Evolutionary conservation across 2,888 invertebrate species (phyloP).

Genomic region (Dioctria rufipes): DNA sequence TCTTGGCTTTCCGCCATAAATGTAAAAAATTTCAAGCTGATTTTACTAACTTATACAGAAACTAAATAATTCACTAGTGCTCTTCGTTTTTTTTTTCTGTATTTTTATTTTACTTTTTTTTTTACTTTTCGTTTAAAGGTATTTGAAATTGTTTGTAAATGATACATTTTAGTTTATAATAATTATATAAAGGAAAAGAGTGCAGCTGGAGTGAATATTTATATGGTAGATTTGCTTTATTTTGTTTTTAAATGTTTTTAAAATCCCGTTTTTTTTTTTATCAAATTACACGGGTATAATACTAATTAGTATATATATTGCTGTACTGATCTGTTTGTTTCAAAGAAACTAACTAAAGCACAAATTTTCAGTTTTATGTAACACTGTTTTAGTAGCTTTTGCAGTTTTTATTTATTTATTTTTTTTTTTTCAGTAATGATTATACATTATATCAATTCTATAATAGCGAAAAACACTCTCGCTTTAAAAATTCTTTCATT

Average conservation of each 20-base stretch:
- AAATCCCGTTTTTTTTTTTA: not conserved
- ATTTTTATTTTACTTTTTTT: conserved; percentile 24
- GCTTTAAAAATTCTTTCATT: conserved; percentile 13
- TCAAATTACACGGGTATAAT: not conserved
- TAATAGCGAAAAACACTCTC: not conserved
- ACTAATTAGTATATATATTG: no score
- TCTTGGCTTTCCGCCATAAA: conserved; percentile 26
- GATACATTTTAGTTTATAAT: conserved; percentile 14
- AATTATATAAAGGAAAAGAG: conserved; percentile 5
- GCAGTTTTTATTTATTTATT: not conserved
- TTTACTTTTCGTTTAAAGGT: conserved; percentile 6
- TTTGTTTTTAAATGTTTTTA: not conserved
- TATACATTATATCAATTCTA: not conserved
- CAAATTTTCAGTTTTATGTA: not conserved
- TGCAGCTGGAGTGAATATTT: conserved; percentile 36
- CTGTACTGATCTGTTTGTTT: no score
- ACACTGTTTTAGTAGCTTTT: not conserved
- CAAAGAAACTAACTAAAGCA: not conserved
- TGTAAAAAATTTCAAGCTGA: conserved; percentile 29
- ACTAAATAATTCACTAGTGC: conserved; percentile 28
- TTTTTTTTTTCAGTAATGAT: not conserved
- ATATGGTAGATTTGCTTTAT: not conserved
- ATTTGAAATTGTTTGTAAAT: conserved; percentile 30
- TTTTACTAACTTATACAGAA: conserved; percentile 35
- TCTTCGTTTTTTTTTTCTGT: conserved; percentile 5